Evolutionary conservation across 2,888 invertebrate genomes (phyloP), one percentile per base, ranked within the genome.

Genomic region (Dolomedes plantarius): DNA sequence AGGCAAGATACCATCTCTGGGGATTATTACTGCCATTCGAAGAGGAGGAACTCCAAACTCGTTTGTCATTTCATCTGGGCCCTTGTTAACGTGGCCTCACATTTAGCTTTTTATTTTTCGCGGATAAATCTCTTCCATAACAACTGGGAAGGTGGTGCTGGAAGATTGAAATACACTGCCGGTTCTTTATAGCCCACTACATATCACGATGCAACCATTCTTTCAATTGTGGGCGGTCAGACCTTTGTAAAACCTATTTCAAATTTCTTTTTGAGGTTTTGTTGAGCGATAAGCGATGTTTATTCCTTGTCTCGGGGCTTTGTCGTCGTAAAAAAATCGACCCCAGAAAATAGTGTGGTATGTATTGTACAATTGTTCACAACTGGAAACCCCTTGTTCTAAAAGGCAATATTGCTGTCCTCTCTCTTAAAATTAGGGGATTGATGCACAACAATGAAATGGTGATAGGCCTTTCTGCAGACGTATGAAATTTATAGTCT

Each of bases 51-150:
- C 27, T 19, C 13, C 19, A 39, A 28, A 85, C 83, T 77, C 77
- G 73, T 85, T 68, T 85, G 77, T 77, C 77, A 85, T 85, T 85
- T 73, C 73, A 73, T 85, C 65, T 50, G 31, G 46, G 76, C 65
- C 71, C 83, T 83, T 76, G 76, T 77, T 83, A 81, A 80, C 82
- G 50, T 39, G 23, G 74, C 46, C 62, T 74, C 67, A 29, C 41
- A 72, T 71, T 65, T 76, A 65, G 41, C 65, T 65, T 77, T 72
- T 83, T 77, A 72, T 83, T 77, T 85, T 72, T 16, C 23, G 31
- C 64, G 75, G n/a, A 65, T 72, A 72, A 83, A 76, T 71, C 75
- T 71, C 50, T 32, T 71, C 32, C n/a, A 13, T 27, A 69, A 68
- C 72, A 72, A 77, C 50, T 5, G 72, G 56, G 29, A 69, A 39